Conservation (phyloP, 2,113 vertebrate genomes). For the Ariopsis seemanni region DNA sequence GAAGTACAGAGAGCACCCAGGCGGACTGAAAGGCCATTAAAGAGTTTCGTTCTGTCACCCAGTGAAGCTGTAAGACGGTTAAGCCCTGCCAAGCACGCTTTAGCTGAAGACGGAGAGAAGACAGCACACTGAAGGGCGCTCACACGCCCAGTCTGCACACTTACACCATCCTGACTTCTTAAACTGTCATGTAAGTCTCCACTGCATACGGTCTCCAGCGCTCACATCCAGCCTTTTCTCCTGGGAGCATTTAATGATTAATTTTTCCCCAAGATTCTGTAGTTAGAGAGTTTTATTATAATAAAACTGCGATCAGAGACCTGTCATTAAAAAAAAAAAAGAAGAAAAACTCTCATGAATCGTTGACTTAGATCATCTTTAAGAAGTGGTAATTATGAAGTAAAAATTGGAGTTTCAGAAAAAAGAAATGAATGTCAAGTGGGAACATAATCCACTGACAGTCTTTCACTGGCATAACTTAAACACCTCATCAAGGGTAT, state of each 20-base stretch:
- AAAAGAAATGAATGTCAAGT: background rate
- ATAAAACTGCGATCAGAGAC: background rate
- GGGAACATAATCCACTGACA: background rate
- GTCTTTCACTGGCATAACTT: background rate
- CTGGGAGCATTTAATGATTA: background rate
- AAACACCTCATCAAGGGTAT: constrained; percentile 17
- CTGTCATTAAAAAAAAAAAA: background rate
- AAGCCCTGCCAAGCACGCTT: constrained; percentile 34
- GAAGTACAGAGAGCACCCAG: constrained; percentile 19
- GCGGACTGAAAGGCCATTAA: constrained; percentile 45
- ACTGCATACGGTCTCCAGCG: background rate
- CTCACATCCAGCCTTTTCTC: background rate
- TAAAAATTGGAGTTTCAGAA: background rate
- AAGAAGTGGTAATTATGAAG: background rate
- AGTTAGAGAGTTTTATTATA: background rate
- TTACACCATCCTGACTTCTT: constrained; percentile 3
- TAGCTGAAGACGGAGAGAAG: constrained; percentile 23
- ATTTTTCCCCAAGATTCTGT: background rate
- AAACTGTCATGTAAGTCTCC: background rate
- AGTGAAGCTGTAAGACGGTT: constrained; percentile 28
- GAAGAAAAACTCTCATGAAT: background rate
- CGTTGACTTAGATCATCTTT: background rate
- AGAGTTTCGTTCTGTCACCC: constrained; percentile 48
- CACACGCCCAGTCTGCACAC: background rate
- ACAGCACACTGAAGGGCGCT: background rate